Base-by-base conservation (phyloP, 2,888 invertebrate genomes). In the Augiades crinisus region DNA sequence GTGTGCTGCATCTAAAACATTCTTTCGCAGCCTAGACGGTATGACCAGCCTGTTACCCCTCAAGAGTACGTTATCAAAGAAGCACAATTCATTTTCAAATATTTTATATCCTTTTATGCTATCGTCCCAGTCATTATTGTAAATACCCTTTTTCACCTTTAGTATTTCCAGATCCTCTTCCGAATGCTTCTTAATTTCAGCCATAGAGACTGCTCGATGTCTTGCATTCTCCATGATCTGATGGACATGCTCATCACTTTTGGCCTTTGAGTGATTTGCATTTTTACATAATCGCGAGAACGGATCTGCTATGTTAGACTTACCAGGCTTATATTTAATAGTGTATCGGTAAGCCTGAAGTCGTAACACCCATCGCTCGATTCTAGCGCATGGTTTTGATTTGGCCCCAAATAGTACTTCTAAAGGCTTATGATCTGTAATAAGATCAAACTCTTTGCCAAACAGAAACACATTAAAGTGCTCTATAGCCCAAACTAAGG, bases 351-450 rank as follows among this genome's bases (percentile, higher is more conserved):
- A 65, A 0, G 62, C 10, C 33, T 68, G 65, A 0, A 65, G 19
- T 0, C 64, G 16, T 4, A 65, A 19, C 1, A 65, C 58, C 64
- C 65, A 65, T 1, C 64, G 8, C 19, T 65, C 63, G 0, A 64
- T 50, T 7, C 75, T 36, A 0, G 71, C 75, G 40, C 69, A 71
- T 3, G 73, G 72, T 57, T 70, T 73, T 0, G 70, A 67, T 49
- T 60, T 63, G n/a, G 62, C 55, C 0, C 64, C 55, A 47, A 74
- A 73, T 22, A 46, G 19, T 21, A 52, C 16, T 33, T 22, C 64
- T 3, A 61, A 24, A 1, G 60, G 75, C 21, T 57, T 58, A 13
- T 61, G 58, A 19, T 59, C 56, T 0, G 38, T 58, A 0, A 54
- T 7, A 0, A 62, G 21, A 0, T 58, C 57, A 40, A 62, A 60